Evolutionary conservation across 2,113 vertebrate genomes (phyloP).

Genomic region (Zosterops japonicus): DNA sequence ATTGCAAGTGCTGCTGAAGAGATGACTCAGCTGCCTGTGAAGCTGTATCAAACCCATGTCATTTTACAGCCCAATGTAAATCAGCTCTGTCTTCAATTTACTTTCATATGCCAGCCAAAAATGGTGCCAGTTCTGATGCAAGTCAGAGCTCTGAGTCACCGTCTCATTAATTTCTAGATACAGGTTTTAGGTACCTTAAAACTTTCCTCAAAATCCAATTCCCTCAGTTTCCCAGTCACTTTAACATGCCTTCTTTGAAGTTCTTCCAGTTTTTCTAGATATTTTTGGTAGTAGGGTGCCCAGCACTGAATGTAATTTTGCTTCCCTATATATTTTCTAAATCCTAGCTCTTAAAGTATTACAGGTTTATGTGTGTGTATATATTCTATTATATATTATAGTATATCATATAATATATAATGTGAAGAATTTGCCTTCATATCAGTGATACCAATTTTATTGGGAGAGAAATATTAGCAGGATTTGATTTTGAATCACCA

Average conservation of each 20-base stretch:
- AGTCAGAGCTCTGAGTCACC: neutral
- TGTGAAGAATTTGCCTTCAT: conserved; percentile 22
- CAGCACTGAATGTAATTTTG: neutral
- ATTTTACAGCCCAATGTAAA: neutral
- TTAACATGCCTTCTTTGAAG: neutral
- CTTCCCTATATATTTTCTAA: conserved; percentile 26
- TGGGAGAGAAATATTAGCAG: conserved; percentile 44
- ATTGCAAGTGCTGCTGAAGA: fast-evolving
- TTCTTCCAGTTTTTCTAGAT: neutral
- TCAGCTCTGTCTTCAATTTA: neutral
- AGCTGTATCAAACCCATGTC: neutral
- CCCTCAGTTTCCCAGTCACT: neutral
- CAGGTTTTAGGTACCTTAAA: neutral
- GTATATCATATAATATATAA: neutral
- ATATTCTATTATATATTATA: conserved; percentile 4
- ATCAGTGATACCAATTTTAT: conserved; percentile 31
- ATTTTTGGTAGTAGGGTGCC: neutral
- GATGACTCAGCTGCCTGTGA: neutral
- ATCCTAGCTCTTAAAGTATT: conserved; percentile 42
- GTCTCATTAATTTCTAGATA: neutral
- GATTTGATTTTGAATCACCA: conserved; percentile 47
- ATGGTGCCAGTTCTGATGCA: neutral
- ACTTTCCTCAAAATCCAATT: neutral
- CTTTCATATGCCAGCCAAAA: neutral
- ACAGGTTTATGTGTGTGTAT: neutral